Conservation (phyloP, 1,140 invertebrate genomes). For the Megathymus violae region DNA sequence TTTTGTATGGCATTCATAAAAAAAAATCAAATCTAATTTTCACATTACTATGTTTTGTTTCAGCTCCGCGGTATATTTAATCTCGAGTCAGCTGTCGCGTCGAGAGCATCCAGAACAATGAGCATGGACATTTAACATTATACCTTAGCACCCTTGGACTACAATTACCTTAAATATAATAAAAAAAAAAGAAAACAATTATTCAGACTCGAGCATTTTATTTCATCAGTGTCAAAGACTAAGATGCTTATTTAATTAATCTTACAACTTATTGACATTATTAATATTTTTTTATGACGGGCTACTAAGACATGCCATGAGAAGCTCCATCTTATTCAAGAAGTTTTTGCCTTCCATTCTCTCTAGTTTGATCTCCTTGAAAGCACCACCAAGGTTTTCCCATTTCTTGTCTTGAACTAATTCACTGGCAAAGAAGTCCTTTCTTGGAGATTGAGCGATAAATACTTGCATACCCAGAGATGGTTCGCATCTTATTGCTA, state of each 20-base stretch:
- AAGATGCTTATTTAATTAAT: conserved; percentile 22
- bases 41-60: too few relatives aligned
- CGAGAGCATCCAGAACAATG: conserved; percentile 41
- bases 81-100: conserved; percentile 55
- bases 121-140: conserved; percentile 65
- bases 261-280: conserved; percentile 31
- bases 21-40: too few relatives aligned
- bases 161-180: conserved; percentile 77
- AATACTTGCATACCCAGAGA: conserved; percentile 85
- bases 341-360: conserved; percentile 99
- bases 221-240: conserved; percentile 35
- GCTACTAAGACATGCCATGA: conserved; percentile 94
- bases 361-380: conserved; percentile 95
- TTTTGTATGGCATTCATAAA: too few relatives aligned
- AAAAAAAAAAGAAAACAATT: conserved; percentile 63
- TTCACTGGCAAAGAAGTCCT: conserved; percentile 94
- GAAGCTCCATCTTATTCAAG: conserved; percentile 97
- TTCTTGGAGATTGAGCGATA: conserved; percentile 92
- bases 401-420: conserved; percentile 94
- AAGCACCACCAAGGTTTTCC: conserved; percentile 95
- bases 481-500: conserved; percentile 94
- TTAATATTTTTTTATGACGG: conserved; percentile 60
- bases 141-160: conserved; percentile 75
- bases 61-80: conserved; percentile 62
- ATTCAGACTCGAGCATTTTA: conserved; percentile 52